These are phyloP conservation scores for Cheilinus undulatus DNA, from an alignment of 2,113 vertebrate genomes.

Conservation along the genomic window DNA sequence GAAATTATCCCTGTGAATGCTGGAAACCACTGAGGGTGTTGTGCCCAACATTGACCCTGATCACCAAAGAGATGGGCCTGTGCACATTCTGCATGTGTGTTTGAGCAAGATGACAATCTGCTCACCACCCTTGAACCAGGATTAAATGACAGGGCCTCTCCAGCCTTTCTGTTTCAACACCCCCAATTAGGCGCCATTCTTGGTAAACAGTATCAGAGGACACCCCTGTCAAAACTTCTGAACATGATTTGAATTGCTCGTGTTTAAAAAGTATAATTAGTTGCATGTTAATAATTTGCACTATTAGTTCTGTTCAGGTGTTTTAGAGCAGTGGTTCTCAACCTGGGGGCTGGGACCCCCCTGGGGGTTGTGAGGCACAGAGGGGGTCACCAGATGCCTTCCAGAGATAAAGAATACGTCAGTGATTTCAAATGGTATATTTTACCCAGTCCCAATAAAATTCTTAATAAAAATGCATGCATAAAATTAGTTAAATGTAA, in stretches of 20 bases:
- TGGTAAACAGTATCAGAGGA: constrained; percentile 3
- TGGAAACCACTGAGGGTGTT: constrained; percentile 11
- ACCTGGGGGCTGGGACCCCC: too few relatives aligned
- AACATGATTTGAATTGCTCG: background rate
- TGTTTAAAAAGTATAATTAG: background rate
- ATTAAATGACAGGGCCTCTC: constrained; percentile 1
- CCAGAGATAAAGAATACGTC: too few relatives aligned
- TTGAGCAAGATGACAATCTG: background rate
- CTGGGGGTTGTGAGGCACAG: too few relatives aligned
- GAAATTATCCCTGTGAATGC: constrained; percentile 32
- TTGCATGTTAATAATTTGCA: background rate
- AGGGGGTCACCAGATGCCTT: too few relatives aligned
- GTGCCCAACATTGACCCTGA: background rate
- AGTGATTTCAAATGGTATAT: too few relatives aligned
- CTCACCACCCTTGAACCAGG: background rate
- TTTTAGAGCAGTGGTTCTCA: too few relatives aligned
- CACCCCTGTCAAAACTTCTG: background rate
- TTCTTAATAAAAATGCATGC: too few relatives aligned
- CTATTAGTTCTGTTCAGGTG: too few relatives aligned
- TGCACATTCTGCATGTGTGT: background rate
- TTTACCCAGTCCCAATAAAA: too few relatives aligned
- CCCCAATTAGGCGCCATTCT: constrained; percentile 7
- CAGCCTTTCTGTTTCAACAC: background rate
- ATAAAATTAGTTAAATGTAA: too few relatives aligned
- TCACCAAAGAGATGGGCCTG: background rate